Evolutionary conservation across 2,113 vertebrate species (phyloP).

Genomic region (Triplophysa dalaica): DNA sequence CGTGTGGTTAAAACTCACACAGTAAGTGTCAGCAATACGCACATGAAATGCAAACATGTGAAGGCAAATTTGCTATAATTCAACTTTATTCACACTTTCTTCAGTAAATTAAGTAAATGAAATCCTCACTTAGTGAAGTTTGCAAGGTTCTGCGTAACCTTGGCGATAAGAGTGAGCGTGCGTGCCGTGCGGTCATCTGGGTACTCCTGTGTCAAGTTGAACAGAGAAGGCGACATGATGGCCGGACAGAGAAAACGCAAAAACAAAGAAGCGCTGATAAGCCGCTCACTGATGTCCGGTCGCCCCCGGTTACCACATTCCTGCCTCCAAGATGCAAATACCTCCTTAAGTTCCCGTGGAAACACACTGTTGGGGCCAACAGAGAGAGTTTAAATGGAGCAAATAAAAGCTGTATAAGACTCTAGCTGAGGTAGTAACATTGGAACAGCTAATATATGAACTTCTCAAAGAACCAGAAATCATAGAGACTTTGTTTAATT

Average conservation of each 20-base stretch:
- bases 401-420: neutral
- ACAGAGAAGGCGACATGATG: constrained; percentile 98
- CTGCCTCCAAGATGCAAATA: constrained; percentile 96
- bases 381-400: neutral
- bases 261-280: constrained; percentile 97
- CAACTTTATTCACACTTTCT: no score
- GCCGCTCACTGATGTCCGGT: constrained; percentile 94
- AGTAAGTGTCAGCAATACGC: no score
- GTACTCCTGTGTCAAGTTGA: constrained; percentile 96
- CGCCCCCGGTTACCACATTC: constrained; percentile 94
- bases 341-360: constrained; percentile 94
- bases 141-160: constrained; percentile 98
- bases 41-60: no score
- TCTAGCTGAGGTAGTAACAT: neutral
- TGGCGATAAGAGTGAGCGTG: constrained; percentile 96
- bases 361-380: constrained; percentile 82
- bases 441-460: neutral
- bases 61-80: no score
- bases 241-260: constrained; percentile 96
- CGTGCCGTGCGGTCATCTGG: constrained; percentile 95
- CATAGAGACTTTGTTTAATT: neutral
- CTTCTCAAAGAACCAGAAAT: neutral
- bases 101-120: no score
- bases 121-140: constrained; percentile 94
- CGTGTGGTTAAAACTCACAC: no score